phyloP scores from a whole-genome alignment of 1,140 invertebrate species.

The Drosophila ananassae region DNA sequence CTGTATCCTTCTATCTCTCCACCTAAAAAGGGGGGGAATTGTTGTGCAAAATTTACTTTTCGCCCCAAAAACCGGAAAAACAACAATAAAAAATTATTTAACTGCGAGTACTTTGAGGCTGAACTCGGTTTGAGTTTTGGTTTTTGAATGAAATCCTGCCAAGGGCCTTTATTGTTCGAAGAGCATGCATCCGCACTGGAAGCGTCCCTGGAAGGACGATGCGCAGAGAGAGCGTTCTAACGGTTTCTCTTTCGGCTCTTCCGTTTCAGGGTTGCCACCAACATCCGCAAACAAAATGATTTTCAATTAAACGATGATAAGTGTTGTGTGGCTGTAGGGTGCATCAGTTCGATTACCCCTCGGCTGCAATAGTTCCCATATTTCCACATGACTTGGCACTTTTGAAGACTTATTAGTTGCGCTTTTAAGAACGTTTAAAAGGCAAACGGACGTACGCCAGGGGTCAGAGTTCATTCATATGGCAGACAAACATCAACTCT shows the following conservation, averaged over 20 bases:
- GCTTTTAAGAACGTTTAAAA: conserved; percentile 57
- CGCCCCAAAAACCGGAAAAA: conserved; percentile 28
- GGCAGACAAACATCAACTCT: conserved; percentile 32
- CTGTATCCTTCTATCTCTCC: neutral
- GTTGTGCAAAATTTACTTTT: conserved; percentile 45
- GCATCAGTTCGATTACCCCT: neutral
- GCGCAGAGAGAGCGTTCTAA: conserved; percentile 54
- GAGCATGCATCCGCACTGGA: conserved; percentile 43
- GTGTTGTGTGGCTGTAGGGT: conserved; percentile 27
- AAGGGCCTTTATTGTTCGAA: conserved; percentile 17
- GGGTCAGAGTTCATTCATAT: conserved; percentile 37
- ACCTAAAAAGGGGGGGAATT: conserved; percentile 3
- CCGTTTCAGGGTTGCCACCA: conserved; percentile 26
- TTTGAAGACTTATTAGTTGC: conserved; percentile 71
- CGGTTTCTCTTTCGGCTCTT: conserved; percentile 16
- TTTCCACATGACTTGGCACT: conserved; percentile 59
- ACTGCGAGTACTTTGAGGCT: conserved; percentile 36
- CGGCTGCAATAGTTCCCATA: conserved; percentile 33
- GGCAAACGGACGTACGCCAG: neutral
- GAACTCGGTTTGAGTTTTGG: conserved; percentile 24
- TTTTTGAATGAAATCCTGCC: conserved; percentile 38
- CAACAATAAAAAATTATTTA: conserved; percentile 42
- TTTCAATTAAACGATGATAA: conserved; percentile 42
- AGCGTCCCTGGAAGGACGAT: conserved; percentile 6
- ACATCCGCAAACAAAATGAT: neutral